These are phyloP conservation scores for Neomorphus geoffroyi DNA, from an alignment of 2,797 vertebrate species.

Conservation along the genomic window DNA sequence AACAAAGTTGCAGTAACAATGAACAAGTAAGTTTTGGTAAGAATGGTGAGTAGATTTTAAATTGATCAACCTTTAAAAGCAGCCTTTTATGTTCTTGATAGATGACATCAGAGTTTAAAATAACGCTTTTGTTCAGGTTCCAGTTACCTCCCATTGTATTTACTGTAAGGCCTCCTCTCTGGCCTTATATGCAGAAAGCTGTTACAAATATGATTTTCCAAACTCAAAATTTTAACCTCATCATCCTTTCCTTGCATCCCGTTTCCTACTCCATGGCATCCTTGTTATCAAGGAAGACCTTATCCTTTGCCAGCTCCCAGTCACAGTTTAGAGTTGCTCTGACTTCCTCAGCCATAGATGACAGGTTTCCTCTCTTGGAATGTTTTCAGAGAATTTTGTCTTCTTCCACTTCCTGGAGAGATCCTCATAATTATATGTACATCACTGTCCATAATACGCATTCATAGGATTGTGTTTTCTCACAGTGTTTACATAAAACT, in stretches of 20 bases:
- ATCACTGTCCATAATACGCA: not conserved
- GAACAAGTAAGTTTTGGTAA: not conserved
- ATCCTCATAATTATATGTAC: not conserved
- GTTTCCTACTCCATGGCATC: not conserved
- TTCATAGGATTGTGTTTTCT: not conserved
- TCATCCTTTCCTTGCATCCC: not conserved
- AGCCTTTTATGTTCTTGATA: not conserved
- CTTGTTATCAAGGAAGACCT: rapidly evolving
- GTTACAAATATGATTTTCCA: not conserved
- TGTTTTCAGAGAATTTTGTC: not conserved
- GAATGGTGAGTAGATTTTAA: not conserved
- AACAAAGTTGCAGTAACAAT: not conserved
- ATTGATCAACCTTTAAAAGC: not conserved
- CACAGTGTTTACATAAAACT: not conserved
- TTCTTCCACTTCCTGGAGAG: not conserved
- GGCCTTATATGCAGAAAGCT: not conserved
- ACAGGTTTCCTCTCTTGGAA: not conserved
- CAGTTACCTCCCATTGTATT: not conserved
- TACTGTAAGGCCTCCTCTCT: not conserved
- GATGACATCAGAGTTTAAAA: not conserved
- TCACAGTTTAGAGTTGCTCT: not conserved
- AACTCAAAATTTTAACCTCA: not conserved
- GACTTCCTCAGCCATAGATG: not conserved
- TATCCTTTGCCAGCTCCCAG: not conserved
- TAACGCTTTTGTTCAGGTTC: not conserved